Conservation (phyloP, 1,140 invertebrate genomes). For the Heterodera carotae region DNA sequence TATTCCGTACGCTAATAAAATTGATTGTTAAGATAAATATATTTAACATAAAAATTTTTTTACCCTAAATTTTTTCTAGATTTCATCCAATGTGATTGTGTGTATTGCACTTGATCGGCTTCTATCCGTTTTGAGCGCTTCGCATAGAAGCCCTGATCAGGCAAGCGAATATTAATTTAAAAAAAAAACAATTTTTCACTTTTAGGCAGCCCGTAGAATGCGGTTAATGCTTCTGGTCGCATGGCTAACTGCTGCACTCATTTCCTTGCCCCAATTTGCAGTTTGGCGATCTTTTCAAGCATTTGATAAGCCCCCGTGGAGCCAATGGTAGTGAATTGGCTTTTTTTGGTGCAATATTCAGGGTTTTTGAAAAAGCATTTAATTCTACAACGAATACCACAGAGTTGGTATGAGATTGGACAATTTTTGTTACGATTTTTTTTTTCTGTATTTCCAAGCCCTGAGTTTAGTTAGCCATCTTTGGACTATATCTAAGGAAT, state of each 20-base stretch:
- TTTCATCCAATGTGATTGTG: slow-evolving; percentile 69
- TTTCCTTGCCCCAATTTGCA: slow-evolving; percentile 57
- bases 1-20: too few relatives aligned
- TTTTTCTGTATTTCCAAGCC: too few relatives aligned
- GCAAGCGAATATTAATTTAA: background rate
- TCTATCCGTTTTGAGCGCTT: slow-evolving; percentile 56
- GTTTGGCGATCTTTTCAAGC: slow-evolving; percentile 58
- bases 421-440: too few relatives aligned
- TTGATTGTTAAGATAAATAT: too few relatives aligned
- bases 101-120: slow-evolving; percentile 69
- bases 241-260: slow-evolving; percentile 57
- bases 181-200: background rate
- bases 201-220: slow-evolving; percentile 50
- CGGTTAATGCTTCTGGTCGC: slow-evolving; percentile 56
- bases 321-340: slow-evolving; percentile 54
- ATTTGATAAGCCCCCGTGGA: slow-evolving; percentile 58
- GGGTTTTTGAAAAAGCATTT: too few relatives aligned
- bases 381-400: too few relatives aligned
- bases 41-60: too few relatives aligned
- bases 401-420: too few relatives aligned
- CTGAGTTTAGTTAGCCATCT: too few relatives aligned
- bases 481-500: too few relatives aligned
- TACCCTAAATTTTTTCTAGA: too few relatives aligned
- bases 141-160: slow-evolving; percentile 56
- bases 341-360: too few relatives aligned